Base-by-base conservation (phyloP, 2,113 vertebrate genomes). In the Ibidorhyncha struthersii region DNA sequence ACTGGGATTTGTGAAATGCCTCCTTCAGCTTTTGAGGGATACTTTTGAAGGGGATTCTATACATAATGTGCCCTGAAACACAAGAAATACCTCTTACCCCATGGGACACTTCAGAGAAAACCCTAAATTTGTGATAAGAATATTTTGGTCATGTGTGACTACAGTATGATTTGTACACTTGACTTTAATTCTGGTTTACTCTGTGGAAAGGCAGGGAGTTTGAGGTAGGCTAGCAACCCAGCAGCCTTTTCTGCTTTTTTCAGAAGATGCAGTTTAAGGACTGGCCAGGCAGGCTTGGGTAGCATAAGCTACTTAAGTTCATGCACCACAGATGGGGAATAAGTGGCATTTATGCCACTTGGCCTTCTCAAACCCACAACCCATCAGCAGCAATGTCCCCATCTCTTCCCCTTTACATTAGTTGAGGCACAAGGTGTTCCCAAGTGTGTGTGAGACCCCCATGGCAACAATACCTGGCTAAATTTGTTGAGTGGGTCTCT, bases 141-240 rank as follows among this genome's bases (percentile, higher is more conserved):
- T 4, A 32, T 11, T 61, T 69, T 4, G n/a, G 4, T 53, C 19
- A 15, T 21, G 25, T 47, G 22, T 84, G 45, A 53, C 20, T 47
- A 11, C 1, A 3, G 16, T 69, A 27, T 16, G 20, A 21, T 45
- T 53, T 82, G 9, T 38, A 47, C 10, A 9, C 8, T 40, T 58
- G 10, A 53, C 22, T 67, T 34, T 4, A 27, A 65, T 70, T 83
- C 18, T 23, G 30, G 3, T 65, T 73, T 69, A 34, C 34, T 43
- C 1, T 0, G 2, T 29, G 29, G 53, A 43, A 89, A 66, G 8
- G 23, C 3, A 1, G 3, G 38, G 20, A 65, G 20, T 13, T 21
- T 61, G 21, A 53, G 55, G 40, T 8, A 77, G 27, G 27, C 29
- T 38, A 47, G 7, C 14, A 26, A n/a, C 9, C 5, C 21, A 40